Percentiles rank a stretch among this genome's conserved stretches.
Conservation (phyloP, 1,140 invertebrate species). For the Solen grandis region DNA sequence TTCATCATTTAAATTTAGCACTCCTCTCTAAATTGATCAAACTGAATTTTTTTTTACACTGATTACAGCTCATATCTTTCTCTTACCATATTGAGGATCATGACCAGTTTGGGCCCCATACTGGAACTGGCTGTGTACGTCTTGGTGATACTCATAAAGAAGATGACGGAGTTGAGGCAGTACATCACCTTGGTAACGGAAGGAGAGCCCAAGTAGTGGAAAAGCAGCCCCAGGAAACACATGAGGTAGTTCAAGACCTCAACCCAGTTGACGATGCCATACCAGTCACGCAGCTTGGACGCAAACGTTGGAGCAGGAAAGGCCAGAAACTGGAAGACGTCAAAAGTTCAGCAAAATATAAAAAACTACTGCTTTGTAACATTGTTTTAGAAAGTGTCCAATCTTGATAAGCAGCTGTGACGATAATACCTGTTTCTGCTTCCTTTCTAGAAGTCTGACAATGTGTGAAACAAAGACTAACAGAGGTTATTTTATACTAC, state of each 20-base stretch:
- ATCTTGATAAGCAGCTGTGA: no score
- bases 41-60: no score
- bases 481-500: no score
- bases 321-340: slow-evolving; percentile 63
- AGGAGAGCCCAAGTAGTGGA: slow-evolving; percentile 51
- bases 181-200: slow-evolving; percentile 69
- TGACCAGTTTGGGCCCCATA: slow-evolving; percentile 81
- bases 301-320: slow-evolving; percentile 69
- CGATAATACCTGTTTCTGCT: no score
- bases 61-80: no score
- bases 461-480: no score
- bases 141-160: slow-evolving; percentile 73
- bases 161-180: slow-evolving; percentile 73
- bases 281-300: slow-evolving; percentile 72
- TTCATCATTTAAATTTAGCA: no score
- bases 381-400: no score
- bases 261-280: slow-evolving; percentile 71
- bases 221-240: slow-evolving; percentile 66
- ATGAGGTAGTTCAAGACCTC: slow-evolving; percentile 70
- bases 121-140: slow-evolving; percentile 73
- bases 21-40: no score
- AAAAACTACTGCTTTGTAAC: no score
- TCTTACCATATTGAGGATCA: slow-evolving; percentile 82
- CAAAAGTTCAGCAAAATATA: no score
- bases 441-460: no score